Base-by-base conservation (phyloP, 2,888 invertebrate species). In the Camptogramma bilineatum region DNA sequence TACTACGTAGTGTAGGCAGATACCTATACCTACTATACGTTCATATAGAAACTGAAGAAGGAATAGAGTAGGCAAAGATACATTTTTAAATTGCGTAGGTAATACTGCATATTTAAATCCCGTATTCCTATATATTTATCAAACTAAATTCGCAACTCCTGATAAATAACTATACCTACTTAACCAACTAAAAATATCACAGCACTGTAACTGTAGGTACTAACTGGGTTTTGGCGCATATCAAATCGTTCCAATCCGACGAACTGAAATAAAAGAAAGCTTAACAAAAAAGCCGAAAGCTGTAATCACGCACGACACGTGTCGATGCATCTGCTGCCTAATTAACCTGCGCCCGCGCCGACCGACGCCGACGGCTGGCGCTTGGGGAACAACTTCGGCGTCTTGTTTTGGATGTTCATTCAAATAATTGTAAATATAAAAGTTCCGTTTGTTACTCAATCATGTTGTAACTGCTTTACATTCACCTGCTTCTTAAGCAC, bases 271-370 rank as follows among this genome's bases (percentile, higher is more conserved):
- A 52, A 53, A 63, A 56, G 56, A 52, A 59, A 59, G 42, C 52
- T 31, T 16, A 54, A 52, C 46, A 51, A 62, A 61, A 42, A 52
- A 44, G 39, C 21, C 59, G 52, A 62, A 62, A 64, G 57, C 53
- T 66, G 55, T 53, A 64, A 64, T 66, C 59, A 64, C 61, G 54
- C 87, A 85, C 89, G 88, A 85, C 88, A 85, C 91, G 88, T 85
- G 90, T 80, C 77, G 51, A 24, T 73, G 74, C 89, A 90, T 87
- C 91, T 90, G 91, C 85, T 79, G 68, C 68, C 73, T 77, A 79
- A 81, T 86, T 81, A 84, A 83, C 83, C 85, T 84, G 83, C 72
- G 73, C 70, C 68, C 67, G 68, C 66, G 67, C 63, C 70, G 50
- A 61, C 51, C 73, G 72, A 62, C n/a, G 69, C 75, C 73, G 21